These are phyloP conservation scores for Dysmachus trigonus DNA, from an alignment of 2,888 invertebrate genomes.

Conservation along the genomic window DNA sequence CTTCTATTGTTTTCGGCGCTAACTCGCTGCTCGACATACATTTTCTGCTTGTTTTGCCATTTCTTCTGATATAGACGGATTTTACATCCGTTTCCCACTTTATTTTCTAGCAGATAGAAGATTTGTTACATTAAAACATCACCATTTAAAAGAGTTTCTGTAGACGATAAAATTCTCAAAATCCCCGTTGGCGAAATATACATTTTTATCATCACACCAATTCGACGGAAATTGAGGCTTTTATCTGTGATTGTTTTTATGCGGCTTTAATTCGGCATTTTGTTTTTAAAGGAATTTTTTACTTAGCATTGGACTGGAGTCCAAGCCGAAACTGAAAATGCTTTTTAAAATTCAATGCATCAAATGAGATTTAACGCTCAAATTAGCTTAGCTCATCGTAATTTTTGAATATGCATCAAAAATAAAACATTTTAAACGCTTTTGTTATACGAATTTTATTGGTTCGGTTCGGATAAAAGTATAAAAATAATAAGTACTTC, in stretches of 20 bases:
- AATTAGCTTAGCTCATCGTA: background rate
- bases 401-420: background rate
- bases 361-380: background rate
- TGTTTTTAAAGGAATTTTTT: background rate
- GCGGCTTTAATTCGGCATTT: background rate
- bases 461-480: background rate
- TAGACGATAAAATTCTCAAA: background rate
- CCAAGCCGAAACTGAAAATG: background rate
- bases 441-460: background rate
- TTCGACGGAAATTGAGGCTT: background rate
- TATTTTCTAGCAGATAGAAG: background rate
- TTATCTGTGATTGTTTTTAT: background rate
- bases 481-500: background rate
- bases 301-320: no score
- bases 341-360: background rate
- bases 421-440: background rate
- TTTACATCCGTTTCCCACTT: background rate
- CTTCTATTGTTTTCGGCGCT: background rate
- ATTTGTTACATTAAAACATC: slow-evolving; percentile 6
- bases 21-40: background rate
- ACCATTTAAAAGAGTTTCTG: background rate
- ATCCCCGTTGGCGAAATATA: background rate
- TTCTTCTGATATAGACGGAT: background rate
- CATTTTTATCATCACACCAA: background rate
- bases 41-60: background rate